Conservation (phyloP, 2,797 vertebrate genomes). For the Apogon hyalosoma region DNA sequence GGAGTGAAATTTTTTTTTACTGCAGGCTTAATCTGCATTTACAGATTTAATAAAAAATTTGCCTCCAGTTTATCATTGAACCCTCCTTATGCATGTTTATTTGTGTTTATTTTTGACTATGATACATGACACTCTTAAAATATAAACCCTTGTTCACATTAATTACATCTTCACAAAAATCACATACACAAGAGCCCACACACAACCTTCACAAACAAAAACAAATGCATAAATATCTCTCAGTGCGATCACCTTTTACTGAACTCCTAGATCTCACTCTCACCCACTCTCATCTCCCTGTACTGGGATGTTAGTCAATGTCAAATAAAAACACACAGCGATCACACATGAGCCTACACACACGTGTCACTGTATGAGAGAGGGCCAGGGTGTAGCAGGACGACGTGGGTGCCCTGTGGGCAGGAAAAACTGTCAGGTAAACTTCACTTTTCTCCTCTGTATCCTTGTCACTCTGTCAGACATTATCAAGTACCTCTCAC, state of each 20-base stretch:
- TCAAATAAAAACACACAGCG: slow-evolving; percentile 27
- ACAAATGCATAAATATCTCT: slow-evolving; percentile 23
- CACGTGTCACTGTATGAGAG: slow-evolving; percentile 40
- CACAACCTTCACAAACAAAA: slow-evolving; percentile 20
- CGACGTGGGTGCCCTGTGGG: slow-evolving; percentile 49
- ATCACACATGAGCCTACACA: slow-evolving; percentile 11
- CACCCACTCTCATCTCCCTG: slow-evolving; percentile 45
- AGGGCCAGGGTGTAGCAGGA: slow-evolving; percentile 48
- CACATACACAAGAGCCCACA: slow-evolving; percentile 17
- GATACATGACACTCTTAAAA: slow-evolving; percentile 1
- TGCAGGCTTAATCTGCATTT: not conserved
- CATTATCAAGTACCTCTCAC: slow-evolving; percentile 60
- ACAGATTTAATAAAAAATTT: no score
- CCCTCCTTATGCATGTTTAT: slow-evolving; percentile 18
- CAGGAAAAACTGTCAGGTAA: slow-evolving; percentile 60
- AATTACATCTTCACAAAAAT: slow-evolving; percentile 29
- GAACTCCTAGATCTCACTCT: slow-evolving; percentile 56
- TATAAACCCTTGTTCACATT: slow-evolving; percentile 39
- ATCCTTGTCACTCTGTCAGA: slow-evolving; percentile 64
- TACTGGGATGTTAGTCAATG: slow-evolving; percentile 39
- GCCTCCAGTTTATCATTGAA: not conserved
- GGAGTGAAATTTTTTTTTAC: no score
- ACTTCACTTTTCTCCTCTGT: slow-evolving; percentile 61
- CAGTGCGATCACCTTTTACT: slow-evolving; percentile 43
- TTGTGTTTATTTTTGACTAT: slow-evolving; percentile 1